Evolutionary conservation across 2,888 invertebrate species (phyloP), one percentile per base, ranked within the genome.

Genomic region (Dione vanillae): DNA sequence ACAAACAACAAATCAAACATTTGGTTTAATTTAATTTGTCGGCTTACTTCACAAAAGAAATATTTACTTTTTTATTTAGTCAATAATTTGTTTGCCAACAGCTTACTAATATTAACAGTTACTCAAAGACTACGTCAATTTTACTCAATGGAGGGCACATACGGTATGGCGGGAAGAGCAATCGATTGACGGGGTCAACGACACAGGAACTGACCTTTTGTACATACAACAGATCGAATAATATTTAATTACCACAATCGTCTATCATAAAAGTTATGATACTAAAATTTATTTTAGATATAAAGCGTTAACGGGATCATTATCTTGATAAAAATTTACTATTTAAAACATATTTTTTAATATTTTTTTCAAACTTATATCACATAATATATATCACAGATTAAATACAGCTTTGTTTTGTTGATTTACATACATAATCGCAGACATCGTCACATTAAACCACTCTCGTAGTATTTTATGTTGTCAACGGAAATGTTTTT

Each of bases 121-220:
- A 65, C 52, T 64, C 58, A 64, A 41, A 67, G 51, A 62, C 62
- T 80, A 80, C 80, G 79, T 81, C 78, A 79, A 78, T 82, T 82
- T 84, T 84, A 82, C 87, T 88, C 83, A 88, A 87, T 89, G 87
- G 86, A 85, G 85, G 83, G 84, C 82, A 83, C 82, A 85, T 83
- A 84, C 82, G 78, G 82, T 82, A 83, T 84, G 86, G 84, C 87
- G 90, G 92, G 91, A 91, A 91, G 85, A 85, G 82, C 85, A 87
- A 92, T 92, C 92, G 92, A 93, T 92, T 87, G 84, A 78, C 76
- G 85, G 82, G 92, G 88, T 92, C 92, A 85, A 85, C 83, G 92
- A 85, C 92, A 88, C 89, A 85, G 86, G 87, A 90, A 90, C 88
- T 92, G 90, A 93, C 92, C 92, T 92, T 77, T 91, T 91, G 88